Evolutionary conservation across 2,888 invertebrate genomes (phyloP), one percentile per base, ranked within the genome.

Genomic region (Agrotis clavis): DNA sequence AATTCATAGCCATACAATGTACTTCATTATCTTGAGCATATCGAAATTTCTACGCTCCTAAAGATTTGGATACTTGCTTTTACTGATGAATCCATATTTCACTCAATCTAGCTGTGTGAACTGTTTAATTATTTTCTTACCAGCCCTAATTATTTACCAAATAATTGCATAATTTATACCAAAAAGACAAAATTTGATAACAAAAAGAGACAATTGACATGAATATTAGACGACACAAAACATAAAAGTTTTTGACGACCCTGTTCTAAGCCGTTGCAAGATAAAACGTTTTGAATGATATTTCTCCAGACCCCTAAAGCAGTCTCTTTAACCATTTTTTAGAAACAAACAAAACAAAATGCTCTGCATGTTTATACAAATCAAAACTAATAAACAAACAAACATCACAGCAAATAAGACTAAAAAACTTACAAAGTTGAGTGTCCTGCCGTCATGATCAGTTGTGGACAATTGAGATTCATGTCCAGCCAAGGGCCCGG

Each of bases 391-490:
- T 45, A 48, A 63, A 51, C 48, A 59, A 68, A 75, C 76, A 76
- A 18, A 66, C 59, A 53, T 41, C 61, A 63, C 48, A 54, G 47
- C 16, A 66, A 16, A 67, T 54, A 64, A 64, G 71, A 63, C 45
- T 51, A 68, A 80, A 80, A 85, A 78, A 81, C 67, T 19, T 21
- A 62, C 41, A 73, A 77, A 87, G 88, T 87, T 81, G 82, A 88
- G 82, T 84, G 87, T 70, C 87, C 87, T 81, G 71, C 79, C 80
- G 85, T 86, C 86, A 82, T 14, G 60, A 61, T 67, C 78, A 79
- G 76, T 85, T 85, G 82, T 59, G 64, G 19, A 77, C 87, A 88
- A 88, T 88, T 88, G 88, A 88, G 88, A 88, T 88, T 87, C 88
- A 88, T 88, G 83, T 73, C 66, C 77, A 72, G 19, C 64, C 77